Conservation (phyloP, 2,113 vertebrate genomes). For the Apodemus sylvaticus region DNA sequence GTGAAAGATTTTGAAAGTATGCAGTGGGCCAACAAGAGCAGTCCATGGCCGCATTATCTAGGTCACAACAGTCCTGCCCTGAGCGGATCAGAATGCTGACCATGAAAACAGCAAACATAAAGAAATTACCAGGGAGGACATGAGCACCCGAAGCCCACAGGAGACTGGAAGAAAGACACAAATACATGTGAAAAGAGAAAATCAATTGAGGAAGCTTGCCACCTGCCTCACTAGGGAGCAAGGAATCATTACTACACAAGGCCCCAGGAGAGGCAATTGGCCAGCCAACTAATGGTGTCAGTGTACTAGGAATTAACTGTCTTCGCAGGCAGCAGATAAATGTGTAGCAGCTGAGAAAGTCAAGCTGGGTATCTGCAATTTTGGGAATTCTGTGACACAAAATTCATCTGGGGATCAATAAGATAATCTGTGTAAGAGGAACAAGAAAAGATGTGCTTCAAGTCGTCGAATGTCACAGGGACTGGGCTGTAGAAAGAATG, state of each 20-base stretch:
- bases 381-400: not conserved
- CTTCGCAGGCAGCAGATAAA: not conserved
- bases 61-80: not conserved
- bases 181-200: not conserved
- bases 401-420: not conserved
- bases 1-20: not conserved
- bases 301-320: not conserved
- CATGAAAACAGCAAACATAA: not conserved
- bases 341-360: not conserved
- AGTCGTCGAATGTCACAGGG: not conserved
- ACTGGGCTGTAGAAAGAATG: not conserved
- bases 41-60: fast-evolving
- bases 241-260: not conserved
- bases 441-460: not conserved
- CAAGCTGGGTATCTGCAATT: not conserved
- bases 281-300: not conserved
- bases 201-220: not conserved
- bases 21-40: not conserved
- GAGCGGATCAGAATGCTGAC: not conserved
- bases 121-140: not conserved
- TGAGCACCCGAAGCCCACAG: not conserved
- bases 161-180: not conserved
- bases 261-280: not conserved
- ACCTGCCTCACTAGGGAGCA: conserved; percentile 14
- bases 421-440: not conserved